Conservation (phyloP, 2,113 vertebrate species). For the Nannospalax galili region DNA sequence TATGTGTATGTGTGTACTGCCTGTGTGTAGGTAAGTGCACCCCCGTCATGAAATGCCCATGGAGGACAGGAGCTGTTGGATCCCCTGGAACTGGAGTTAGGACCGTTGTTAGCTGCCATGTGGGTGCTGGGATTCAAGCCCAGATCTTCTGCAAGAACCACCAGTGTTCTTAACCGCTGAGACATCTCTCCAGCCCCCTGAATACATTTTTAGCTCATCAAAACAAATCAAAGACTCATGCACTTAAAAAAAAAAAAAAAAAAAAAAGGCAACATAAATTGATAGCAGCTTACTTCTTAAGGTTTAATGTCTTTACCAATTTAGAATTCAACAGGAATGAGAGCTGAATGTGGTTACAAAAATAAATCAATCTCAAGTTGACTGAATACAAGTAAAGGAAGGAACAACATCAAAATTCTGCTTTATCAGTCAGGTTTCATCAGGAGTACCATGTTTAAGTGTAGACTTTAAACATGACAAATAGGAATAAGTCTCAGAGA, state of each 20-base stretch:
- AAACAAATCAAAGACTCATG: slow-evolving; percentile 24
- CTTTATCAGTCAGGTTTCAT: slow-evolving; percentile 19
- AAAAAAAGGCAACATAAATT: slow-evolving; percentile 1
- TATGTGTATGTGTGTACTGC: too few relatives aligned
- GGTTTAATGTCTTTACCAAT: slow-evolving; percentile 44
- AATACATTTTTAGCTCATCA: neutral
- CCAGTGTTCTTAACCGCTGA: too few relatives aligned
- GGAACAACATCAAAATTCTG: slow-evolving; percentile 17
- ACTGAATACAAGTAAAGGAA: slow-evolving; percentile 52
- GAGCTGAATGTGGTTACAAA: neutral
- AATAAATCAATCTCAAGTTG: slow-evolving; percentile 24
- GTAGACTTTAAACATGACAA: slow-evolving; percentile 39
- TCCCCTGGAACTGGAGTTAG: too few relatives aligned
- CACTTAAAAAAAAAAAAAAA: neutral
- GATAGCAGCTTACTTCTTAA: slow-evolving; percentile 38
- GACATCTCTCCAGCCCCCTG: too few relatives aligned
- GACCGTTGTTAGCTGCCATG: too few relatives aligned
- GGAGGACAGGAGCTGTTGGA: too few relatives aligned
- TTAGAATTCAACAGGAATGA: slow-evolving; percentile 43
- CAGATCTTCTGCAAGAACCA: too few relatives aligned
- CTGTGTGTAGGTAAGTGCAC: too few relatives aligned
- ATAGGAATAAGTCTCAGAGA: slow-evolving; percentile 4
- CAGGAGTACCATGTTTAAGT: neutral
- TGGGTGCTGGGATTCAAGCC: too few relatives aligned
- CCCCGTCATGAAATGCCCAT: too few relatives aligned